phyloP scores from a whole-genome alignment of 2,113 vertebrate genomes.

The Tapirus terrestris region DNA sequence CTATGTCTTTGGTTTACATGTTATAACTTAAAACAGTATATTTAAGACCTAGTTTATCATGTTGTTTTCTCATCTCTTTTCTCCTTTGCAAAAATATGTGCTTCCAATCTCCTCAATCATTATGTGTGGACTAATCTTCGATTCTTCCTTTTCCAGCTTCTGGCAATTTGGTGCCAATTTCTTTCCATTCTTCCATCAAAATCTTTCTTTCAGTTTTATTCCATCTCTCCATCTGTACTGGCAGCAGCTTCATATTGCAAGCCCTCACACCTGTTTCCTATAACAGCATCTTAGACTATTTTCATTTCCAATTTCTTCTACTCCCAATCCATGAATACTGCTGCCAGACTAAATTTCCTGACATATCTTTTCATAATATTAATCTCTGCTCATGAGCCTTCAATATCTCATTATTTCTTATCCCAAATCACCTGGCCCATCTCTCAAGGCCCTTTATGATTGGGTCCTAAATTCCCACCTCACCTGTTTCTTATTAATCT shows the following conservation, averaged over 20 bases:
- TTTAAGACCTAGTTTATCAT: not conserved
- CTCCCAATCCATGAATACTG: not conserved
- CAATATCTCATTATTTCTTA: not conserved
- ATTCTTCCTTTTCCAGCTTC: not conserved
- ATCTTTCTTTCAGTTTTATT: not conserved
- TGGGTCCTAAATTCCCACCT: not conserved
- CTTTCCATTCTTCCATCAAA: not conserved
- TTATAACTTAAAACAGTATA: not conserved
- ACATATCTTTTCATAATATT: not conserved
- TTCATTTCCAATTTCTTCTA: not conserved
- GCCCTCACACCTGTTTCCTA: not conserved
- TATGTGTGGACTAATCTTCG: not conserved
- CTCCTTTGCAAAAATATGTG: not conserved
- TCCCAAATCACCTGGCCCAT: not conserved
- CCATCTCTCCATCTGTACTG: not conserved
- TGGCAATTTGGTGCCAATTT: not conserved
- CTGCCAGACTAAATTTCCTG: slow-evolving; percentile 14
- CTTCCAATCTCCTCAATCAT: not conserved
- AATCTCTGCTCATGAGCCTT: not conserved
- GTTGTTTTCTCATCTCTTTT: not conserved
- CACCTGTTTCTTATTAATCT: not conserved
- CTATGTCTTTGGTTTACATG: not conserved
- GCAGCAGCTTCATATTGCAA: not conserved
- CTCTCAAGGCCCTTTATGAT: not conserved
- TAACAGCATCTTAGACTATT: not conserved